phyloP scores from a whole-genome alignment of 2,113 vertebrate genomes.

The Tenrec ecaudatus region DNA sequence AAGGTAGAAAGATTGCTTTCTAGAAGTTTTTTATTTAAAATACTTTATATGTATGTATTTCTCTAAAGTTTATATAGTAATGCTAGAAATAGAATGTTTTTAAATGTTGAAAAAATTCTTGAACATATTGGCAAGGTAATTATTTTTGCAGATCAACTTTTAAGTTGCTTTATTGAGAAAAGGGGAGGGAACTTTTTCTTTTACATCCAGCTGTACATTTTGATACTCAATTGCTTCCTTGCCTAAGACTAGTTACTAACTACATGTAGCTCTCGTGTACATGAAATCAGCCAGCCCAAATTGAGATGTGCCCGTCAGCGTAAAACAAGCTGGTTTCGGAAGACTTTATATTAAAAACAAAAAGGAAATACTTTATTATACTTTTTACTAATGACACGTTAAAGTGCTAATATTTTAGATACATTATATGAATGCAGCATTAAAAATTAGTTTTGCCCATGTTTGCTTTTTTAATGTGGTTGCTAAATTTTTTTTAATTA shows the following conservation, averaged over 20 bases:
- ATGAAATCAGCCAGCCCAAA: slow-evolving; percentile 5
- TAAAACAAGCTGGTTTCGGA: background rate
- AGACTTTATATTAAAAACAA: background rate
- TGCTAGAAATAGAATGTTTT: background rate
- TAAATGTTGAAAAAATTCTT: slow-evolving; percentile 9
- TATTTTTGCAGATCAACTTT: background rate
- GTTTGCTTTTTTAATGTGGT: background rate
- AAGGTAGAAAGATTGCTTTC: background rate
- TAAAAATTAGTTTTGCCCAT: slow-evolving; percentile 11
- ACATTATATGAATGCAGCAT: background rate
- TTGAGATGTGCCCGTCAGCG: background rate
- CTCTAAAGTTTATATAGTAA: slow-evolving; percentile 12
- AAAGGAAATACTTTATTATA: background rate
- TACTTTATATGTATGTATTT: background rate
- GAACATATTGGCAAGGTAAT: background rate
- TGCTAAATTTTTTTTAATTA: background rate
- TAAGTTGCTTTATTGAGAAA: slow-evolving; percentile 2
- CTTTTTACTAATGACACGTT: slow-evolving; percentile 23
- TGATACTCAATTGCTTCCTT: background rate
- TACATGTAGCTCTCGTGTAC: background rate
- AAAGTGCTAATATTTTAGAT: slow-evolving; percentile 27
- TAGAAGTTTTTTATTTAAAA: slow-evolving; percentile 45
- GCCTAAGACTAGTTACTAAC: background rate
- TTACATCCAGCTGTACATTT: background rate
- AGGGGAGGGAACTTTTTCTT: background rate